Conservation (phyloP, 92 coral and sea anemone genomes). For the Parazoanthus atlanticus region DNA sequence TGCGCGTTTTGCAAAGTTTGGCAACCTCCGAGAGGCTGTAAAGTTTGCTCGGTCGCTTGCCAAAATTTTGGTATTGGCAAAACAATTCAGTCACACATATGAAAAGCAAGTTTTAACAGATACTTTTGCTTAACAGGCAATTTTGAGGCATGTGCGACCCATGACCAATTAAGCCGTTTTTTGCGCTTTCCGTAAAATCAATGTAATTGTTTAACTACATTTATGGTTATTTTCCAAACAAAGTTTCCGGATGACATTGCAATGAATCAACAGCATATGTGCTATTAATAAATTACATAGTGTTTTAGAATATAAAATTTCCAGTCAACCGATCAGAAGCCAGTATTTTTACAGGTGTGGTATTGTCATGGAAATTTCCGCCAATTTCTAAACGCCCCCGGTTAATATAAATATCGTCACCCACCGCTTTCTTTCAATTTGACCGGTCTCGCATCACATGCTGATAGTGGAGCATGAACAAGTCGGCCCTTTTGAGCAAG, state of each 20-base stretch:
- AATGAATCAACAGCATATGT: background rate
- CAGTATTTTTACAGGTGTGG: slow-evolving; percentile 1
- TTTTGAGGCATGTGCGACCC: too few relatives aligned
- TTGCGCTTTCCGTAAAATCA: too few relatives aligned
- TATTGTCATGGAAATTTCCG: slow-evolving; percentile 26
- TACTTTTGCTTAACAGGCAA: too few relatives aligned
- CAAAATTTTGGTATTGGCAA: too few relatives aligned
- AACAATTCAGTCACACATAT: too few relatives aligned
- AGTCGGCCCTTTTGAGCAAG: background rate
- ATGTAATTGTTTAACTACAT: background rate
- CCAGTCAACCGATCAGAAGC: background rate
- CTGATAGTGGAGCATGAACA: background rate
- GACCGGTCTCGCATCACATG: too few relatives aligned
- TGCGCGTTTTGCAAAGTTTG: too few relatives aligned
- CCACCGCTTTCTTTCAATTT: background rate
- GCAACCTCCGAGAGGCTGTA: too few relatives aligned
- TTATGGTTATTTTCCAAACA: background rate
- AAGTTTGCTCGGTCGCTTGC: too few relatives aligned
- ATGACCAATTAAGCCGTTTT: too few relatives aligned
- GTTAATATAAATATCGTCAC: background rate
- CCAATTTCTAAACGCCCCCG: slow-evolving; percentile 22
- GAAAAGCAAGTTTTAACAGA: too few relatives aligned
- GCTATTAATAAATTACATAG: background rate
- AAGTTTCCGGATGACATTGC: background rate
- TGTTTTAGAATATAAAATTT: background rate